A percentile compares a stretch with the other conserved stretches of the same genome.
phyloP scores from a whole-genome alignment of 2,113 vertebrate species.

The Pseudois nayaur region DNA sequence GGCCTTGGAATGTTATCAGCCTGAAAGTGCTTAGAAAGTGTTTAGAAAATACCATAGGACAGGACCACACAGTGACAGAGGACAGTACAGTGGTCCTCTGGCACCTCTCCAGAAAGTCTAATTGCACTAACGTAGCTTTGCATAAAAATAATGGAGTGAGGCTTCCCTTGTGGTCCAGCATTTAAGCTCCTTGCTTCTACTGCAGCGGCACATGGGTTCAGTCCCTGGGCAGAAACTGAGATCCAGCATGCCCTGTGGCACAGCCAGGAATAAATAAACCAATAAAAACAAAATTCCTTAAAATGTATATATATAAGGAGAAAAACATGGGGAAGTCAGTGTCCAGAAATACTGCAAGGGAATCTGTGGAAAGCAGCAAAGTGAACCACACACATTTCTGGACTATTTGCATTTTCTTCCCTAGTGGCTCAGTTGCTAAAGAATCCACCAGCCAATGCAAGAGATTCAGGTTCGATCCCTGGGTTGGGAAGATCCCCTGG shows the following conservation, averaged over 20 bases:
- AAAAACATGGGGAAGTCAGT: not conserved
- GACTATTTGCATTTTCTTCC: not conserved
- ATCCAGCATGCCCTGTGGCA: not conserved
- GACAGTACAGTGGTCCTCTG: not conserved
- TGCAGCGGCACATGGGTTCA: accelerated
- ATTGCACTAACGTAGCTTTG: not conserved
- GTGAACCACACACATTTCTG: accelerated
- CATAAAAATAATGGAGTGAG: not conserved
- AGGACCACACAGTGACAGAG: accelerated
- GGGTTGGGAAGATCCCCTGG: not conserved
- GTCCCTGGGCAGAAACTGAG: not conserved
- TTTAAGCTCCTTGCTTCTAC: not conserved
- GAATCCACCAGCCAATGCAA: not conserved
- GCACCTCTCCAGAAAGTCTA: not conserved
- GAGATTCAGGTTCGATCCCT: not conserved
- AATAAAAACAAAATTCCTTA: not conserved
- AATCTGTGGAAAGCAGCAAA: too few relatives aligned
- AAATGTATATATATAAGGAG: not conserved
- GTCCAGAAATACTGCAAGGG: accelerated
- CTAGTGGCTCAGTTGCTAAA: not conserved
- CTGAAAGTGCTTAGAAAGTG: not conserved
- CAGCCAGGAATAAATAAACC: not conserved
- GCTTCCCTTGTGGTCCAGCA: not conserved
- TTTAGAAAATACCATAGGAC: not conserved
- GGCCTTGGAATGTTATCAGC: not conserved